Evolutionary conservation across 1,140 invertebrate species (phyloP).

Genomic region (Drosophila seguyi): DNA sequence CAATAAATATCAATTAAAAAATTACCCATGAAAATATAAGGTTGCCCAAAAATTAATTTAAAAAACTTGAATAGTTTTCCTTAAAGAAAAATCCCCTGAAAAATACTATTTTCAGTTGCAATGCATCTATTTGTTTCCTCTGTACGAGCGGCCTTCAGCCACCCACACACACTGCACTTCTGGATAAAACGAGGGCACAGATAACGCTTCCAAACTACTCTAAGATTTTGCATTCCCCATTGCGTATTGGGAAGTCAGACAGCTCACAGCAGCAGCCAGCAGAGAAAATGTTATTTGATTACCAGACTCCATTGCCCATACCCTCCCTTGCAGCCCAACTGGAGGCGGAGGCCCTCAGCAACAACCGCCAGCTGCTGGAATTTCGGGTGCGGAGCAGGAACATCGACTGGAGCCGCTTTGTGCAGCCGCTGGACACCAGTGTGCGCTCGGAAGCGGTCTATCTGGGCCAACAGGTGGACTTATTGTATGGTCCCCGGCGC

Average conservation of each 20-base stretch:
- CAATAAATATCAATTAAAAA: no score
- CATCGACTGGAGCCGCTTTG: slow-evolving; percentile 64
- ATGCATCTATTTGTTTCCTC: not conserved
- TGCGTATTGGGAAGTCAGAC: not conserved
- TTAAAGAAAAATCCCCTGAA: no score
- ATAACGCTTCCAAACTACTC: not conserved
- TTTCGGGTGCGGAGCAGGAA: slow-evolving; percentile 65
- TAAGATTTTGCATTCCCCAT: slow-evolving; percentile 6
- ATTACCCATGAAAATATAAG: no score
- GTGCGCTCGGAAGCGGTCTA: slow-evolving; percentile 54
- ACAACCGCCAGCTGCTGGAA: slow-evolving; percentile 71
- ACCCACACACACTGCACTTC: not conserved
- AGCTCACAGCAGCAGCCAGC: not conserved
- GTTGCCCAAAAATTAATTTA: no score
- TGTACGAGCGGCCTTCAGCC: not conserved
- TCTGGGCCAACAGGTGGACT: slow-evolving; percentile 59
- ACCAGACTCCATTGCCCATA: not conserved
- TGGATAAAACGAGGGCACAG: not conserved
- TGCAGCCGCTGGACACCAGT: slow-evolving; percentile 47
- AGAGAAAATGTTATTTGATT: slow-evolving; percentile 7
- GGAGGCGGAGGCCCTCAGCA: slow-evolving; percentile 71
- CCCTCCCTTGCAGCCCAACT: slow-evolving; percentile 67
- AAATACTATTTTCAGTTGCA: not conserved
- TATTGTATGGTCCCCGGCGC: slow-evolving; percentile 52
- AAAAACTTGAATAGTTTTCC: not conserved